phyloP scores from a whole-genome alignment of 2,888 invertebrate species.

The Dermolepida albohirtum region DNA sequence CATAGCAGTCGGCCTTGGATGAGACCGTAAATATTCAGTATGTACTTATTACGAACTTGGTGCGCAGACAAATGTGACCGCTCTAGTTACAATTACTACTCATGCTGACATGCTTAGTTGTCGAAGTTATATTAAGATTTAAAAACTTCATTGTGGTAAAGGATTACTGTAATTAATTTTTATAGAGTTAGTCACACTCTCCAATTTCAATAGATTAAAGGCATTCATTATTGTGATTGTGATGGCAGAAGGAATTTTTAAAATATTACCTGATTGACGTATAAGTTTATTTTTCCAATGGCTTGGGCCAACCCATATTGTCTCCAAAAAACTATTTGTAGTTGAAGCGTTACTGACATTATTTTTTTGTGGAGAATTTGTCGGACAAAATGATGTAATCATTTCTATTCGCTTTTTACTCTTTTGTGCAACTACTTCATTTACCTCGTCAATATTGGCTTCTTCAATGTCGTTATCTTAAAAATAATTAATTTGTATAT shows the following conservation, averaged over 20 bases:
- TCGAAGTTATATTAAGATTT: too few species aligned
- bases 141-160: too few species aligned
- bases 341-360: slow-evolving; percentile 74
- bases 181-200: too few species aligned
- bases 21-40: too few species aligned
- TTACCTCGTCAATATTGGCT: slow-evolving; percentile 56
- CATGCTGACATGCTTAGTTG: too few species aligned
- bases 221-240: too few species aligned
- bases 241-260: not conserved
- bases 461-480: slow-evolving; percentile 54
- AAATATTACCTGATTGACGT: slow-evolving; percentile 46
- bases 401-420: slow-evolving; percentile 59
- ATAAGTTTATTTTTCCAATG: slow-evolving; percentile 81
- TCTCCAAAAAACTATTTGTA: slow-evolving; percentile 53
- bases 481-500: slow-evolving; percentile 3
- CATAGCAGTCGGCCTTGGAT: too few species aligned
- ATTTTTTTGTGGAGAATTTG: slow-evolving; percentile 62
- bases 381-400: slow-evolving; percentile 72
- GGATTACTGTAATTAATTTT: too few species aligned
- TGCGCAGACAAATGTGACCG: too few species aligned
- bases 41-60: too few species aligned
- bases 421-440: slow-evolving; percentile 58
- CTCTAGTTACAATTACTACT: too few species aligned
- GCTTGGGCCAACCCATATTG: slow-evolving; percentile 83
- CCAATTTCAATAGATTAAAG: too few species aligned